Evolutionary conservation across 1,140 invertebrate species (phyloP), one percentile per base, ranked within the genome.

Genomic region (Venustaconcha ellipsiformis): DNA sequence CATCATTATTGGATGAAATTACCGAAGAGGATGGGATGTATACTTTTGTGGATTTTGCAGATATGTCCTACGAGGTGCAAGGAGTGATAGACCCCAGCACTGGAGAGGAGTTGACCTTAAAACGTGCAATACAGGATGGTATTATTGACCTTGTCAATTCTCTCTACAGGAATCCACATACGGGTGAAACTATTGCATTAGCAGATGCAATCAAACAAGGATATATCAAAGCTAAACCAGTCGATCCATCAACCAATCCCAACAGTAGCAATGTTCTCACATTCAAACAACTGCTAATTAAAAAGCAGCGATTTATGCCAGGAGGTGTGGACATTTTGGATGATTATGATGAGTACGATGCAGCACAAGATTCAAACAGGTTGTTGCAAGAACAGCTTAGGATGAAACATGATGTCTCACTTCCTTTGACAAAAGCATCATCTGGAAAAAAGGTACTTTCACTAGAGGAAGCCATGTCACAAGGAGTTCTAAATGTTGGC

Each of bases 311-410:
- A 57, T 86, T 85, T 65, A 23, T 85, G 72, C 79, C 83, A 26
- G 95, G 95, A 57, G 93, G 96, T 83, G 93, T 92, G 85, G 94
- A 94, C 88, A 92, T 93, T 76, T 90, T 97, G 80, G 93, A 95
- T 85, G 93, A 96, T 83, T 95, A 96, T 13, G 81, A 82, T 66
- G 65, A 69, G 1, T 26, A 76, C 37, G 77, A 81, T 67, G 72
- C 76, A 11, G 26, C 55, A 18, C 73, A 80, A 68, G 82, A 85
- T 70, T 80, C 82, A 14, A 86, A 94, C 63, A 93, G 95, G 84
- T 72, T 72, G 68, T n/a, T 77, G 18, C 70, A 70, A 14, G 58
- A 77, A 8, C 62, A 2, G 23, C 37, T 77, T 23, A 59, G 75
- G 72, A 68, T 70, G n/a, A 77, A 77, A 72, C 70, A 77, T 68